Evolutionary conservation across 1,140 invertebrate species (phyloP).

Genomic region (Trichogramma pretiosum): DNA sequence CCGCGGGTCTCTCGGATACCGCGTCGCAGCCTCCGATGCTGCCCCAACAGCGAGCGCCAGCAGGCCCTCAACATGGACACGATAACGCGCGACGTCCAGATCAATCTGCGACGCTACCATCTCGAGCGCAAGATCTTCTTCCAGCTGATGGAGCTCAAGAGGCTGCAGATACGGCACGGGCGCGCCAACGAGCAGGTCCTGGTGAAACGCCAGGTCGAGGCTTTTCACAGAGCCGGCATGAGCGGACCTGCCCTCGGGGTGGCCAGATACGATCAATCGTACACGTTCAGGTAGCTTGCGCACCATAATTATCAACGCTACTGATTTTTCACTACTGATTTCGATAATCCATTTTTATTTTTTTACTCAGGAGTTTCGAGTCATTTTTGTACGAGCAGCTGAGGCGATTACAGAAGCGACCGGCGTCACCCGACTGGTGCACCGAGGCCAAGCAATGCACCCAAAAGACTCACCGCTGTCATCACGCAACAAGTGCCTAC

Average conservation of each 20-base stretch:
- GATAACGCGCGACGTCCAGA: slow-evolving; percentile 39
- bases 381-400: slow-evolving; percentile 84
- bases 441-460: slow-evolving; percentile 60
- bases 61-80: slow-evolving; percentile 38
- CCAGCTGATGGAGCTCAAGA: slow-evolving; percentile 84
- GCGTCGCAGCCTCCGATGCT: slow-evolving; percentile 33
- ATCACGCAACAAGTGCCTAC: slow-evolving; percentile 83
- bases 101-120: slow-evolving; percentile 59
- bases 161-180: slow-evolving; percentile 82
- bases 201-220: slow-evolving; percentile 66
- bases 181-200: slow-evolving; percentile 81
- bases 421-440: slow-evolving; percentile 48
- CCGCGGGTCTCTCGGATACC: slow-evolving; percentile 41
- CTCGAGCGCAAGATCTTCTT: slow-evolving; percentile 90
- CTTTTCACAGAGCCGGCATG: slow-evolving; percentile 41
- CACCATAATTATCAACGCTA: neutral
- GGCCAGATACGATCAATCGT: slow-evolving; percentile 39
- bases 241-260: slow-evolving; percentile 39
- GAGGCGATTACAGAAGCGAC: slow-evolving; percentile 62
- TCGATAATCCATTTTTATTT: too few species aligned
- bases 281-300: slow-evolving; percentile 36
- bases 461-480: slow-evolving; percentile 75
- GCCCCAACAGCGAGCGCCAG: slow-evolving; percentile 36
- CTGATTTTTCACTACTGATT: slow-evolving; percentile 3
- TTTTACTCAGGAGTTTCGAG: slow-evolving; percentile 83